These are phyloP conservation scores for Ascidia mentula DNA, from an alignment of 23 tunicate genomes.

Conservation along the genomic window DNA sequence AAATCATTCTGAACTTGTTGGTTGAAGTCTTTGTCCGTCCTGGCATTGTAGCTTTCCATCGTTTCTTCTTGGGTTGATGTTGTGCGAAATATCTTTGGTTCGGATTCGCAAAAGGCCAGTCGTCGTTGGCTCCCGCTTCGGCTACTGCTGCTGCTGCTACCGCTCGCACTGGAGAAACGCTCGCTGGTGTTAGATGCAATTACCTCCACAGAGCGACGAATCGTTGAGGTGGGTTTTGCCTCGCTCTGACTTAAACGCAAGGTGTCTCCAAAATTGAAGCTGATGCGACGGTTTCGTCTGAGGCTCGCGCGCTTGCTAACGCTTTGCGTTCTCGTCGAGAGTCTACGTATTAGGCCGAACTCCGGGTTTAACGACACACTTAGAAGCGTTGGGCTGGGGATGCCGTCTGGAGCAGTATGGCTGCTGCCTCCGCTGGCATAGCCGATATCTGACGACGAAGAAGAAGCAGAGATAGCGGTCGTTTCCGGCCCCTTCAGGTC, in stretches of 20 bases:
- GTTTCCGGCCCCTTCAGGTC: not conserved
- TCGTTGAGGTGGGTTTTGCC: not conserved
- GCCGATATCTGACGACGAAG: not conserved
- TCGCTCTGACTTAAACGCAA: not conserved
- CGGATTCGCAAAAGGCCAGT: not conserved
- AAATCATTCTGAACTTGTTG: too few species aligned
- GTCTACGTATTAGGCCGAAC: not conserved
- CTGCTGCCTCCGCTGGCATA: constrained; percentile 2
- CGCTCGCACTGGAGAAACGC: not conserved
- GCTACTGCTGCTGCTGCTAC: not conserved
- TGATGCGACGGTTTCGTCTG: not conserved
- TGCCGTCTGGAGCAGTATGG: not conserved
- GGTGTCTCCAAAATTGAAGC: constrained; percentile 2
- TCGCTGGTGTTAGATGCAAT: not conserved
- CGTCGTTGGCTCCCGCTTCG: not conserved
- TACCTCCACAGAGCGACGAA: not conserved
- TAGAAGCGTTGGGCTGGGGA: not conserved
- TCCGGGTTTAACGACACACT: not conserved
- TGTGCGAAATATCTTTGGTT: not conserved
- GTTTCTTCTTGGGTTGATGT: not conserved
- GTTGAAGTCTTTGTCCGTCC: too few species aligned
- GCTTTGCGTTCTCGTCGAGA: not conserved
- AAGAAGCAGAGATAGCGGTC: not conserved
- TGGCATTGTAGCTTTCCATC: not conserved
- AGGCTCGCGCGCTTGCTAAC: not conserved